These are phyloP conservation scores for Pristionchus exspectatus DNA, from an alignment of 2,888 invertebrate species.

Conservation along the genomic window DNA sequence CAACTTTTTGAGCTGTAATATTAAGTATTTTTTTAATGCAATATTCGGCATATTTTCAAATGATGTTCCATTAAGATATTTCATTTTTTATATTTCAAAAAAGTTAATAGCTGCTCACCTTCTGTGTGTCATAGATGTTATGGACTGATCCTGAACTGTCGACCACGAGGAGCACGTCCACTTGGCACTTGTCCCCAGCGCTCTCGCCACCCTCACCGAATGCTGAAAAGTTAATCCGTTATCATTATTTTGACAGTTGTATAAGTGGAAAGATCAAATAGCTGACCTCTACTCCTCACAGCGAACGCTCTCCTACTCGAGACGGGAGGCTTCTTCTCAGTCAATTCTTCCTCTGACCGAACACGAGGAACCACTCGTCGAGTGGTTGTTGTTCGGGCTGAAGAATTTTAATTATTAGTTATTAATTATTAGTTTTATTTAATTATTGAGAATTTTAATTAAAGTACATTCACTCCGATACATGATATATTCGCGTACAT, in stretches of 20 bases:
- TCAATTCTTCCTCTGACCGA: neutral
- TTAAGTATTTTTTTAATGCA: neutral
- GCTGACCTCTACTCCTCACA: neutral
- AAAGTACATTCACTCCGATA: no score
- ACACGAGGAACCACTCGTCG: neutral
- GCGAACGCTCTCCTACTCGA: conserved; percentile 40
- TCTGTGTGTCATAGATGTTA: conserved; percentile 73
- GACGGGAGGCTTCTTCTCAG: conserved; percentile 18
- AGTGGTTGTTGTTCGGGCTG: conserved; percentile 23
- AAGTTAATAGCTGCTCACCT: conserved; percentile 54
- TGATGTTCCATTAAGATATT: no score
- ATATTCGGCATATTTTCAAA: no score
- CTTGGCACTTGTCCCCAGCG: conserved; percentile 62
- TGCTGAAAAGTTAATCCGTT: neutral
- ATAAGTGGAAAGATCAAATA: neutral
- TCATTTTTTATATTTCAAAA: no score
- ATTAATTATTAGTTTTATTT: no score
- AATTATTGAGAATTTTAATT: no score
- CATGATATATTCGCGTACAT: no score
- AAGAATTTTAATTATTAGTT: neutral
- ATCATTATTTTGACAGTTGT: no score
- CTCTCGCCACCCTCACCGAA: neutral
- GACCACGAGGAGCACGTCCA: conserved; percentile 75
- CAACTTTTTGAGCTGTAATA: neutral
- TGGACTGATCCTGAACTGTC: conserved; percentile 77